Evolutionary conservation across 1,140 invertebrate genomes (phyloP), one percentile per base, ranked within the genome.

Genomic region (Scylla paramamosain): DNA sequence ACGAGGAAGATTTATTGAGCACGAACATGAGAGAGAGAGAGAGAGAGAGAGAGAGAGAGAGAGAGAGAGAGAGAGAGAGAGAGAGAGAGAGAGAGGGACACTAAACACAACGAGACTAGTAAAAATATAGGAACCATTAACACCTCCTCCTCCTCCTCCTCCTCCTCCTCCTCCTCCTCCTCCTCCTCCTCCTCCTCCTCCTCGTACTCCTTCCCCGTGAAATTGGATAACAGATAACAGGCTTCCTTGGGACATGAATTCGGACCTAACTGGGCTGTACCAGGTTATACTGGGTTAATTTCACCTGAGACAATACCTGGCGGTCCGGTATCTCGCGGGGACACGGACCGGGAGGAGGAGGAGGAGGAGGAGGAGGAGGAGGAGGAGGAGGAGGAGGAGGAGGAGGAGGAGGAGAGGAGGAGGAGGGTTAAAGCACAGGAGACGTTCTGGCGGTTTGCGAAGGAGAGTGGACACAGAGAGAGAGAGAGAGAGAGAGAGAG

Each of bases 11-110:
- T 67, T 67, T 67, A 67, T 67, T 8, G 59, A 67, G 20, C 6
- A 52, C 6, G 10, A 67, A 67, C 59, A 67, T 67, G 59, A 67
- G 59, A 67, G 59, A 67, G 59, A 67, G 59, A 67, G 59, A 67
- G 59, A 67, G 59, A 67, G 59, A 67, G 59, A 67, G 59, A 67
- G 59, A 67, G 59, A 67, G 59, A 67, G 59, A 67, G 59, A 67
- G 59, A 67, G 59, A 67, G 59, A 67, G 59, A 67, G 59, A 67
- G 59, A 67, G 59, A 67, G 59, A 67, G 59, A 67, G 59, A 67
- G 8, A 14, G 20, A 67, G 59, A 67, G 8, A 14, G 20, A 25
- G 20, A 67, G 8, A 67, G 20, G 20, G 20, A 25, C 59, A 67
- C 20, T 12, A 59, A 3, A 12, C 52, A 59, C 20, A 59, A 39